Conservation (phyloP, 1,140 invertebrate species). For the Globodera rostochiensis region DNA sequence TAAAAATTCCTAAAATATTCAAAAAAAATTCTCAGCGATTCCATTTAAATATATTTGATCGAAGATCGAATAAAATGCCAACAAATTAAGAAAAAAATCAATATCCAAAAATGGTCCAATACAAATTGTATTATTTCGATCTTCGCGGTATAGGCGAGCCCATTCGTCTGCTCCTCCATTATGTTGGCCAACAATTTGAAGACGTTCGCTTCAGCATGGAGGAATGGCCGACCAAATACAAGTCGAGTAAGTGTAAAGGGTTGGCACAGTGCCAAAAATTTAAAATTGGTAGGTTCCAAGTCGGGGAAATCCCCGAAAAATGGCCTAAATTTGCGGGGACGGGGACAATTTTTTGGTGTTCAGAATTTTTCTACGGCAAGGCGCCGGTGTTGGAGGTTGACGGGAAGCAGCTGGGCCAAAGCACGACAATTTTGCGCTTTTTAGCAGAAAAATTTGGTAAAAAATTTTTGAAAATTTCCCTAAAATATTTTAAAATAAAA, state of each 20-base stretch:
- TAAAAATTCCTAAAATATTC: no score
- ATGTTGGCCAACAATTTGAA: slow-evolving; percentile 30
- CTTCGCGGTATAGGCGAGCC: slow-evolving; percentile 21
- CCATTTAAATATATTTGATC: no score
- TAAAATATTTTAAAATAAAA: no score
- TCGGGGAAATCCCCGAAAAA: neutral
- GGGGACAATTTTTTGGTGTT: neutral
- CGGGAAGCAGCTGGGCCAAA: slow-evolving; percentile 56
- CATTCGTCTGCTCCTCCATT: slow-evolving; percentile 30
- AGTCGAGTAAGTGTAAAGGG: slow-evolving; percentile 14
- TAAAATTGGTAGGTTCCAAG: no score
- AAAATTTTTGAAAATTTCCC: neutral
- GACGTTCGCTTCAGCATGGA: slow-evolving; percentile 24
- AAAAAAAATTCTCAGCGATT: no score
- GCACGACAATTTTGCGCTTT: slow-evolving; percentile 55
- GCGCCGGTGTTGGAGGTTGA: slow-evolving; percentile 64
- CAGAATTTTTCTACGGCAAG: slow-evolving; percentile 55
- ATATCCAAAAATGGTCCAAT: slow-evolving; percentile 33
- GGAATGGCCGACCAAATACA: slow-evolving; percentile 13
- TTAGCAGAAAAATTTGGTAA: slow-evolving; percentile 59
- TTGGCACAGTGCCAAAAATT: neutral
- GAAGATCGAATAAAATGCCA: no score
- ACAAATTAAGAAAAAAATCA: no score
- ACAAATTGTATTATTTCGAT: slow-evolving; percentile 34
- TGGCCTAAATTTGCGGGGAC: no score